Base-by-base conservation (phyloP, 1,140 invertebrate genomes). In the Drosophila parabipectinata region DNA sequence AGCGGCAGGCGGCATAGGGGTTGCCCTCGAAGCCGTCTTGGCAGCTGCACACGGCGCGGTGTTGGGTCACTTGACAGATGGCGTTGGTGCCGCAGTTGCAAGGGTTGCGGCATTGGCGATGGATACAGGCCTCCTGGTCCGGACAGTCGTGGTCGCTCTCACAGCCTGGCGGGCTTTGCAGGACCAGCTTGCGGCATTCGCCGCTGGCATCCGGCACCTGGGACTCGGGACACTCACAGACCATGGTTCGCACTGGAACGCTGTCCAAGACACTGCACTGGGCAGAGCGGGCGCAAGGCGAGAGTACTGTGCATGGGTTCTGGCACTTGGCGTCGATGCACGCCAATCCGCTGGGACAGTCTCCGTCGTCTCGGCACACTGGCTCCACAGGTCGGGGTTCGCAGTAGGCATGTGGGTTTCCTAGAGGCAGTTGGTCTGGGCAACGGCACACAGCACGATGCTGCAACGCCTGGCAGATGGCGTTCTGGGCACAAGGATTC, bases 11-110 rank as follows among this genome's bases (percentile, higher is more conserved):
- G 8, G 95, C 94, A 67, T 97, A 95, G 1, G 97, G 97, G 92
- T 98, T 96, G 59, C 97, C 97, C 90, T 97, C 96, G 88, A 94
- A 97, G 12, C 96, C 96, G 76, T 95, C 93, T 68, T 95, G 93
- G 85, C 97, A 98, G 3, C 96, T 96, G 89, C 97, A 98, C 4
- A 97, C 95, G 0, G 97, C 96, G 32, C 96, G 94, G 77, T 98
- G 97, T 73, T 97, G 95, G 63, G 94, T 94, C 0, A 98, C 95
- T 32, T 95, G 94, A 78, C 97, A 98, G 64, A 95, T 94, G 5
- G 97, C 95, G 85, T 98, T 96, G 26, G 94, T 94, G 21, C 97
- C 97, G 89, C 97, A 98, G 83, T 96, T 95, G 83, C 97, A 98
- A 3, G 97, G 97, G 72, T 97, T 96, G 61, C 96, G 94, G 84